A percentile compares a stretch with the other conserved stretches of the same genome.
Conservation (phyloP, 2,888 invertebrate genomes). For the Biston stratarius region DNA sequence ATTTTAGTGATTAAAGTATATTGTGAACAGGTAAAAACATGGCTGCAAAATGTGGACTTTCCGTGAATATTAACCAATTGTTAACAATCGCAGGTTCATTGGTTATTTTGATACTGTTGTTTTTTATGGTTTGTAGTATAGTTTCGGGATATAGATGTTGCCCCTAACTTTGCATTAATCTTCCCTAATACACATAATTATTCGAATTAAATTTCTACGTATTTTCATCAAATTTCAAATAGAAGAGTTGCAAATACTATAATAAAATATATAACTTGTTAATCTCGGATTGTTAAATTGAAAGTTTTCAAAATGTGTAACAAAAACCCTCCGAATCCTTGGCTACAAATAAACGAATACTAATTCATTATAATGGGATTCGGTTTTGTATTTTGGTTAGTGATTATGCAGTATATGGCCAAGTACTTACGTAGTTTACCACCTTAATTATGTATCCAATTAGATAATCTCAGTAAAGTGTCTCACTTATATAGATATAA, state of each 20-base stretch:
- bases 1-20: not conserved
- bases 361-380: slow-evolving; percentile 50
- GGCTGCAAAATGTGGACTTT: slow-evolving; percentile 36
- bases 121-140: slow-evolving; percentile 46
- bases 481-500: too few species aligned
- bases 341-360: slow-evolving; percentile 37
- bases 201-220: not conserved
- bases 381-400: slow-evolving; percentile 60
- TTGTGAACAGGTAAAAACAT: not conserved
- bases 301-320: slow-evolving; percentile 4
- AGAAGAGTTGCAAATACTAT: not conserved
- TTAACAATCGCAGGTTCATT: slow-evolving; percentile 53
- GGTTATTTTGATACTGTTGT: slow-evolving; percentile 49
- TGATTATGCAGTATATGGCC: slow-evolving; percentile 57
- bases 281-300: not conserved
- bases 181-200: not conserved
- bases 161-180: not conserved
- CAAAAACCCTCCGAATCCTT: slow-evolving; percentile 8
- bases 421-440: slow-evolving; percentile 58
- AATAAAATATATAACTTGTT: not conserved
- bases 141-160: slow-evolving; percentile 25
- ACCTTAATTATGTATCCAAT: slow-evolving; percentile 22
- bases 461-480: not conserved
- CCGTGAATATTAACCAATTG: slow-evolving; percentile 47
- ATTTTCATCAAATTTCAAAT: not conserved